phyloP scores from a whole-genome alignment of 1,140 invertebrate genomes.

The Polyergus mexicanus region DNA sequence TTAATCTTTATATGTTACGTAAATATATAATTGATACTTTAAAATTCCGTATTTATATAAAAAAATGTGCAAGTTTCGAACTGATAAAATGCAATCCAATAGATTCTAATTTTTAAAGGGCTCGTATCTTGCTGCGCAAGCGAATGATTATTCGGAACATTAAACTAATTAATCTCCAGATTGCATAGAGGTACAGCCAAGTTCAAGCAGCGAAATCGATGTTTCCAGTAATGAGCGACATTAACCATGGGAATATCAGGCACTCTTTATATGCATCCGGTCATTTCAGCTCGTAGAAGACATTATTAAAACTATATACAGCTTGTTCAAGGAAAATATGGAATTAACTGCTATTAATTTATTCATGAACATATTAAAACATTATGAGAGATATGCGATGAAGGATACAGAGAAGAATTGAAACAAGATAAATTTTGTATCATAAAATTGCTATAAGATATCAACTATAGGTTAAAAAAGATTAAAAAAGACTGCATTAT shows the following conservation, averaged over 20 bases:
- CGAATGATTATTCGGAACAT: slow-evolving; percentile 23
- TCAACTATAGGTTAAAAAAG: neutral
- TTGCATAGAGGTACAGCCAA: slow-evolving; percentile 12
- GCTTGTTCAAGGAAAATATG: neutral
- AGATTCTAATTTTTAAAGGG: neutral
- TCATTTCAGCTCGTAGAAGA: neutral
- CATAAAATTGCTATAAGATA: neutral
- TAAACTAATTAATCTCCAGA: slow-evolving; percentile 40
- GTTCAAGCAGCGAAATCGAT: slow-evolving; percentile 32
- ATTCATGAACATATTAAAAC: neutral
- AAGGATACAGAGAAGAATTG: neutral
- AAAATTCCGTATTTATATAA: neutral
- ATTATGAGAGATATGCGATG: neutral
- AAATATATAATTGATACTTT: neutral
- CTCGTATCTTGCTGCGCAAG: too few species aligned
- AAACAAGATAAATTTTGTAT: neutral
- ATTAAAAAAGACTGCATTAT: neutral
- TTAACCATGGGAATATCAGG: slow-evolving; percentile 35
- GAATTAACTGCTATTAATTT: neutral
- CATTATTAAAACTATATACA: neutral
- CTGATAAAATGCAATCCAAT: neutral
- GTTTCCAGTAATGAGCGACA: slow-evolving; percentile 39
- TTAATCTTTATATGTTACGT: neutral
- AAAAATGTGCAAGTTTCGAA: neutral
- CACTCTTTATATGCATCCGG: slow-evolving; percentile 21